phyloP scores from a whole-genome alignment of 2,797 vertebrate genomes.

The Graptemys geographica region DNA sequence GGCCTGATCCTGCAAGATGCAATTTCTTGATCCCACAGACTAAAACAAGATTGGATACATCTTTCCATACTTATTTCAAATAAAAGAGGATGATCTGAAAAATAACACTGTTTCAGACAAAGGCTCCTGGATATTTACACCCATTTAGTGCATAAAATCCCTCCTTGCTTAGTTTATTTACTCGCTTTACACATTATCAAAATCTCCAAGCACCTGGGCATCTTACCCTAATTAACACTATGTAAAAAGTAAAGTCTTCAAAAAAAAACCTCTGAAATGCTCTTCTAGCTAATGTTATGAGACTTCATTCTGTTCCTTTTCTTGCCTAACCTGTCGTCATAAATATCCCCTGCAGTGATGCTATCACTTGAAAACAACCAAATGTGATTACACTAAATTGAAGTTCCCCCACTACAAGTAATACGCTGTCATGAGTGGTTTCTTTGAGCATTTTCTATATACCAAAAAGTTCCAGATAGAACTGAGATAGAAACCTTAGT shows the following conservation, averaged over 20 bases:
- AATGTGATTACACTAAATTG: accelerated
- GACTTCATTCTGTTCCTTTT: neutral
- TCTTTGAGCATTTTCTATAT: neutral
- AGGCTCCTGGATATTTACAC: neutral
- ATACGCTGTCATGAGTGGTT: neutral
- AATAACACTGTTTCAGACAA: neutral
- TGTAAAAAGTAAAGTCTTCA: neutral
- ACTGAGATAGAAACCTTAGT: neutral
- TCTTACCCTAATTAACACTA: neutral
- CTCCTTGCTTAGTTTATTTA: neutral
- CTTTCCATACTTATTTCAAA: slow-evolving; percentile 1
- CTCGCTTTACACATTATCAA: neutral
- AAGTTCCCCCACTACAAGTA: neutral
- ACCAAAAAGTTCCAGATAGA: neutral
- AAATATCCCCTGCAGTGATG: neutral
- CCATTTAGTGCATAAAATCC: neutral
- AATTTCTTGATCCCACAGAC: neutral
- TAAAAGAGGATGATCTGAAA: slow-evolving; percentile 28
- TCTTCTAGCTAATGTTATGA: neutral
- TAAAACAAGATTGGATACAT: neutral
- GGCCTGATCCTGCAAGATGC: neutral
- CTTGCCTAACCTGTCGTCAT: neutral
- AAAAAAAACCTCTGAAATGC: neutral
- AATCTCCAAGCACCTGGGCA: neutral
- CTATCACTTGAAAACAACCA: neutral